Evolutionary conservation across 2,888 invertebrate species (phyloP).

Genomic region (Rhagonycha lutea): DNA sequence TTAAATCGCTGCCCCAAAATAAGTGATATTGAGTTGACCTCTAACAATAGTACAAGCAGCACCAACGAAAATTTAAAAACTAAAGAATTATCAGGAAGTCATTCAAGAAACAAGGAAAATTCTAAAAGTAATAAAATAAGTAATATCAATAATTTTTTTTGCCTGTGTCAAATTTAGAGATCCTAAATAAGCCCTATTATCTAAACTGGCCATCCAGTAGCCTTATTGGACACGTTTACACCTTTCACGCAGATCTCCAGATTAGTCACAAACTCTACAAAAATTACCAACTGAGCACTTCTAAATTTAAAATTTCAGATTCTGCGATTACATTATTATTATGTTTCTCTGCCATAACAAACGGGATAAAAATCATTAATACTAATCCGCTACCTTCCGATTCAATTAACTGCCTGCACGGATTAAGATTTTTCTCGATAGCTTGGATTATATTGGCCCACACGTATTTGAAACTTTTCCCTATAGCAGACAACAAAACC

Average conservation of each 20-base stretch:
- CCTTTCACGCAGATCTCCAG: too few species aligned
- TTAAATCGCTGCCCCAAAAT: slow-evolving; percentile 53
- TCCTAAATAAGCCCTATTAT: too few species aligned
- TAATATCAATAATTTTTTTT: background rate
- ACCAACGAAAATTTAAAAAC: slow-evolving; percentile 25
- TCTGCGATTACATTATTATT: slow-evolving; percentile 66
- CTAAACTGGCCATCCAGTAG: too few species aligned
- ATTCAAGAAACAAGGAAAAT: background rate
- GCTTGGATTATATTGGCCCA: slow-evolving; percentile 86
- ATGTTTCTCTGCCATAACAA: slow-evolving; percentile 75
- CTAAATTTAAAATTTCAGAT: slow-evolving; percentile 61
- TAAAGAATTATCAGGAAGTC: background rate
- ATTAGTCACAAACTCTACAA: too few species aligned
- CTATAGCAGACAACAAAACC: slow-evolving; percentile 75
- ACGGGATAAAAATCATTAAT: slow-evolving; percentile 75
- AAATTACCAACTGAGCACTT: too few species aligned
- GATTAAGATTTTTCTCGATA: slow-evolving; percentile 76
- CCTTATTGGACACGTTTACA: too few species aligned
- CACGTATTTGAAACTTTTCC: slow-evolving; percentile 80
- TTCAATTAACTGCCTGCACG: slow-evolving; percentile 76
- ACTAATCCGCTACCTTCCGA: slow-evolving; percentile 68
- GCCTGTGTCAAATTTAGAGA: too few species aligned
- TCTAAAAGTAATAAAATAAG: slow-evolving; percentile 33
- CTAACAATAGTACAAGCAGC: slow-evolving; percentile 43
- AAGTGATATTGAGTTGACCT: slow-evolving; percentile 41